These are phyloP conservation scores for Pogonognathellus flavescens DNA, from an alignment of 1,140 invertebrate species.

Conservation along the genomic window DNA sequence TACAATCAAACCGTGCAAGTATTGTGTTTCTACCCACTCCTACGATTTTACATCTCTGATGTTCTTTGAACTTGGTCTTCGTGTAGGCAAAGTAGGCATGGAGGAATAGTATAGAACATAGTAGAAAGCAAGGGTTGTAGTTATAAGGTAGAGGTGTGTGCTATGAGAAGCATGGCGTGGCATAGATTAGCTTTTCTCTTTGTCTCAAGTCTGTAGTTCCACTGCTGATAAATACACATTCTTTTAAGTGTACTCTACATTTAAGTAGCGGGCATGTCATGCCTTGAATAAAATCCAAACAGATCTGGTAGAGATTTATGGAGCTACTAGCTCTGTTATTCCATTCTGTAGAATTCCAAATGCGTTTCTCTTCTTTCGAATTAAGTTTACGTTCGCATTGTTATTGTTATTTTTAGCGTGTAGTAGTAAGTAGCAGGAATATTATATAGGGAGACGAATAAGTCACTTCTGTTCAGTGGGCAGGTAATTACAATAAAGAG, in stretches of 20 bases:
- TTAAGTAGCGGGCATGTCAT: not conserved
- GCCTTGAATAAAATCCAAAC: conserved; percentile 2
- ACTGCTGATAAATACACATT: no score
- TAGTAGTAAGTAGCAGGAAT: no score
- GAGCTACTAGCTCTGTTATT: not conserved
- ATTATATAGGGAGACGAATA: conserved; percentile 29
- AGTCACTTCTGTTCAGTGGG: conserved; percentile 2
- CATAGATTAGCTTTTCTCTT: conserved; percentile 8
- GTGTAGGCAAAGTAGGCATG: not conserved
- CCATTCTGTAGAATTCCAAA: not conserved
- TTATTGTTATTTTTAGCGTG: conserved; percentile 16
- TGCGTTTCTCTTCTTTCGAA: not conserved
- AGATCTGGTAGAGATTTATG: conserved; percentile 13
- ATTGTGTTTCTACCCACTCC: no score
- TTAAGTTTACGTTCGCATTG: not conserved
- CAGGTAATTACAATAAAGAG: not conserved
- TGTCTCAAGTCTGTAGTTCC: no score
- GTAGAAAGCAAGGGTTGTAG: not conserved
- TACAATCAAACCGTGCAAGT: no score
- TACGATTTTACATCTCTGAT: no score
- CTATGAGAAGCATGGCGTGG: not conserved
- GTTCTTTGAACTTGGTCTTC: not conserved
- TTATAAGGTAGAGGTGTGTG: not conserved
- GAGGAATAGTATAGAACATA: not conserved
- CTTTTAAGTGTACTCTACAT: not conserved